A percentile compares a stretch with the other conserved stretches of the same genome.
These are phyloP conservation scores for Cladopsammia gracilis DNA, from an alignment of 64 coral and sea anemone species.

Conservation along the genomic window DNA sequence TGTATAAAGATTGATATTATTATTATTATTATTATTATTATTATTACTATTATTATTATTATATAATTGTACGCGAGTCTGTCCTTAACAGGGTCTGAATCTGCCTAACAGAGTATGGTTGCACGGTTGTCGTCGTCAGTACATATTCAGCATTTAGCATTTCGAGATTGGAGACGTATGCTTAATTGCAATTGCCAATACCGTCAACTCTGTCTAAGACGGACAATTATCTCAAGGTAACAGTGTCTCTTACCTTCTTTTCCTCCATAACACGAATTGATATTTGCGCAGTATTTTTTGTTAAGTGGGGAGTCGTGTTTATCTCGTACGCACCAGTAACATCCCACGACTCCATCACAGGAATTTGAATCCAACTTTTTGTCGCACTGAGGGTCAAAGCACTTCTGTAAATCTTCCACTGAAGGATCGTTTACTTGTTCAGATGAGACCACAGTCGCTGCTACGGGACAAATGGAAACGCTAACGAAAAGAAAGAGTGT, in stretches of 20 bases:
- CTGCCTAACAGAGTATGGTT: too few relatives aligned
- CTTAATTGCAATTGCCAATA: too few relatives aligned
- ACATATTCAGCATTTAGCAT: too few relatives aligned
- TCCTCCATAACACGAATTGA: background rate
- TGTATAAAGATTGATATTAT: too few relatives aligned
- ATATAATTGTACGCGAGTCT: too few relatives aligned
- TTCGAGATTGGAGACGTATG: too few relatives aligned
- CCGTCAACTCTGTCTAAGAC: too few relatives aligned
- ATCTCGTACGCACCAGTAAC: conserved; percentile 19
- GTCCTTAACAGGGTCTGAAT: too few relatives aligned
- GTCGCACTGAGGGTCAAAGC: conserved; percentile 28
- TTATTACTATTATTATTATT: too few relatives aligned
- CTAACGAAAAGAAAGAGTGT: background rate
- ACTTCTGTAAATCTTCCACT: background rate
- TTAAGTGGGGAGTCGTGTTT: background rate
- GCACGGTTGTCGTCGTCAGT: too few relatives aligned
- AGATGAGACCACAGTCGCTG: background rate
- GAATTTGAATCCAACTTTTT: background rate
- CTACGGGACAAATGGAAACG: conserved; percentile 4
- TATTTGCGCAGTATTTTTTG: background rate
- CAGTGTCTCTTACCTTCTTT: background rate
- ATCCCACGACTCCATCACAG: conserved; percentile 28
- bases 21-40: too few relatives aligned
- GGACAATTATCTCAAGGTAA: too few relatives aligned
- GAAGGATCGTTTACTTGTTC: background rate